These are phyloP conservation scores for Pangasius djambal DNA, from an alignment of 2,797 vertebrate species.

Conservation along the genomic window DNA sequence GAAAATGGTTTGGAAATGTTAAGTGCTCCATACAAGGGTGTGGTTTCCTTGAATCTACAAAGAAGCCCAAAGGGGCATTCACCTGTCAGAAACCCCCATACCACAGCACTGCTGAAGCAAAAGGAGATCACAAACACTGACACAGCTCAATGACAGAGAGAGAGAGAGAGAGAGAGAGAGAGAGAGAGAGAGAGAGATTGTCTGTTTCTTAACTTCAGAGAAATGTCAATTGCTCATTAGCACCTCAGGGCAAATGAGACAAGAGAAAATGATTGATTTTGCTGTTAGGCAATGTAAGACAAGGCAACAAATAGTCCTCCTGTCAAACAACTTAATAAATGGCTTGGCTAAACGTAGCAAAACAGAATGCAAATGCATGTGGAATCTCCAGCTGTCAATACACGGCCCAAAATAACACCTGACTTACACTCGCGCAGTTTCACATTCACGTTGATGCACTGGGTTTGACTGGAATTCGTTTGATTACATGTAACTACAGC, in stretches of 20 bases:
- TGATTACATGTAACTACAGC: background rate
- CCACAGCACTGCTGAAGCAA: conserved; percentile 32
- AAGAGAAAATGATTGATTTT: conserved; percentile 61
- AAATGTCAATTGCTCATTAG: conserved; percentile 63
- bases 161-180: conserved; percentile 35
- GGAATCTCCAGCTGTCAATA: conserved; percentile 41
- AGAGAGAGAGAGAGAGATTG: conserved; percentile 33
- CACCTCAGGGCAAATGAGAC: conserved; percentile 57
- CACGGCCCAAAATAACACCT: conserved; percentile 13
- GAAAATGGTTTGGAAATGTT: conserved; percentile 33
- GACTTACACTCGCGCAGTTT: background rate
- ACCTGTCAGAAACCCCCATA: conserved; percentile 63
- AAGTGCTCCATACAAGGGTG: conserved; percentile 31
- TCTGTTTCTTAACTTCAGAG: conserved; percentile 59
- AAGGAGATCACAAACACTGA: conserved; percentile 55
- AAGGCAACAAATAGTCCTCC: conserved; percentile 59
- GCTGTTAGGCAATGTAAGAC: conserved; percentile 62
- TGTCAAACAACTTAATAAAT: conserved; percentile 59
- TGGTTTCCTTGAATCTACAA: conserved; percentile 36
- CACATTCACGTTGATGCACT: background rate
- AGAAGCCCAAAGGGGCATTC: conserved; percentile 28
- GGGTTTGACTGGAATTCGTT: background rate
- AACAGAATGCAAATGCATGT: conserved; percentile 52
- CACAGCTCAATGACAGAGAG: conserved; percentile 53
- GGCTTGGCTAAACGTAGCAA: conserved; percentile 41